Conservation (phyloP, 92 coral and sea anemone species). For the Micromussa lordhowensis region DNA sequence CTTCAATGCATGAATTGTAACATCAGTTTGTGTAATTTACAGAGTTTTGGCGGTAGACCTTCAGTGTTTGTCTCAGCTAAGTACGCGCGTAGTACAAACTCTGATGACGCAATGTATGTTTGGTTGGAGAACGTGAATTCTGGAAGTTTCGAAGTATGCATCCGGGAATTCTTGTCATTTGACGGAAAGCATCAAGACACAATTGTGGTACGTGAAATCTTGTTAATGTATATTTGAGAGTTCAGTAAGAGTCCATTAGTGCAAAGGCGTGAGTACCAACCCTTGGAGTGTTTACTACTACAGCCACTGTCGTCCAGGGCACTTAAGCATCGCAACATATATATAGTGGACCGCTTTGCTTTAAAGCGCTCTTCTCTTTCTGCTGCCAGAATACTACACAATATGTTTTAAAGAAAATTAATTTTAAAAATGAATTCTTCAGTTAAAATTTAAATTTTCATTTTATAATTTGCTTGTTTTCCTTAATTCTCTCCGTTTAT, state of each 20-base stretch:
- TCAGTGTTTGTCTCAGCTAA: background rate
- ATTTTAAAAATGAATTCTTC: too few species aligned
- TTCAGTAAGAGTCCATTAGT: too few species aligned
- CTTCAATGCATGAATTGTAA: background rate
- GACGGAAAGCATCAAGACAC: background rate
- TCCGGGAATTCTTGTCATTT: background rate
- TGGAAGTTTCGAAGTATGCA: background rate
- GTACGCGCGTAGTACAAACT: background rate
- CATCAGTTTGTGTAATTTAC: background rate
- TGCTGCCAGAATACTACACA: background rate
- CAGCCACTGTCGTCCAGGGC: too few species aligned
- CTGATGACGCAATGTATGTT: background rate
- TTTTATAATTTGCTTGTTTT: background rate
- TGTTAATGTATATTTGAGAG: background rate
- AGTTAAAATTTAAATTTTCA: too few species aligned
- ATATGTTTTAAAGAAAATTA: too few species aligned
- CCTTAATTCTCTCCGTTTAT: background rate
- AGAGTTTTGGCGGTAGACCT: background rate
- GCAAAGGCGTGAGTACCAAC: background rate
- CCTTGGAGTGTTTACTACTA: too few species aligned
- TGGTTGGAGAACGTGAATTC: background rate
- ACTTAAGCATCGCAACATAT: too few species aligned
- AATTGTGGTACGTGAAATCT: background rate
- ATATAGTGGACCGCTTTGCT: too few species aligned
- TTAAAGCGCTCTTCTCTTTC: too few species aligned